These are phyloP conservation scores for Tethea ocularis DNA, from an alignment of 2,888 invertebrate species.

Conservation along the genomic window DNA sequence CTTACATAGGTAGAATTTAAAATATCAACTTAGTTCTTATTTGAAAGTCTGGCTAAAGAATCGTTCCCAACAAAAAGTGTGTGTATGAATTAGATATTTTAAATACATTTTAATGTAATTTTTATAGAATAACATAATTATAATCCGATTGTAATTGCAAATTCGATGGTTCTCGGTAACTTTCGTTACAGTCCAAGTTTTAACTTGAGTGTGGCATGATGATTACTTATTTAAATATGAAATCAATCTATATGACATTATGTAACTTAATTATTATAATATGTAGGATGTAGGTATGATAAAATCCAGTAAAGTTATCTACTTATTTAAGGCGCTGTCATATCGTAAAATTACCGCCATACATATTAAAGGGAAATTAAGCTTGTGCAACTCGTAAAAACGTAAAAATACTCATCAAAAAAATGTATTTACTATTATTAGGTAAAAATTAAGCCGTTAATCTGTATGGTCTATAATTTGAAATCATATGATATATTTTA, in stretches of 20 bases:
- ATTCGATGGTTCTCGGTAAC: slow-evolving; percentile 42
- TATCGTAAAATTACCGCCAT: too few relatives aligned
- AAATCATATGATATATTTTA: too few relatives aligned
- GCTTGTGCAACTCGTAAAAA: too few relatives aligned
- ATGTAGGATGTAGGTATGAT: too few relatives aligned
- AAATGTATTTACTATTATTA: too few relatives aligned
- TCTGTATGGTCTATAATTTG: too few relatives aligned
- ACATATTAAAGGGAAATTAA: too few relatives aligned
- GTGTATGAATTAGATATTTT: slow-evolving; percentile 13
- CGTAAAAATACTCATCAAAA: too few relatives aligned
- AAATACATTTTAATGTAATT: slow-evolving; percentile 17
- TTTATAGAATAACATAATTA: slow-evolving; percentile 27
- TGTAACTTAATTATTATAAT: too few relatives aligned
- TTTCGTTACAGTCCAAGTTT: slow-evolving; percentile 50
- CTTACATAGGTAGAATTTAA: neutral
- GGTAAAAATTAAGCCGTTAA: too few relatives aligned
- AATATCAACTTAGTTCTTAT: slow-evolving; percentile 21
- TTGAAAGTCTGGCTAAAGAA: slow-evolving; percentile 27
- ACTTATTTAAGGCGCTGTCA: too few relatives aligned
- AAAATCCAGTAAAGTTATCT: too few relatives aligned
- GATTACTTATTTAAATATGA: slow-evolving; percentile 15
- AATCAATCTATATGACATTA: slow-evolving; percentile 14
- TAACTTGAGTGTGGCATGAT: slow-evolving; percentile 36
- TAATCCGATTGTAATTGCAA: slow-evolving; percentile 29
- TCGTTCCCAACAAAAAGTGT: slow-evolving; percentile 26